These are phyloP conservation scores for Montipora capricornis DNA, from an alignment of 64 coral and sea anemone genomes.

Conservation along the genomic window DNA sequence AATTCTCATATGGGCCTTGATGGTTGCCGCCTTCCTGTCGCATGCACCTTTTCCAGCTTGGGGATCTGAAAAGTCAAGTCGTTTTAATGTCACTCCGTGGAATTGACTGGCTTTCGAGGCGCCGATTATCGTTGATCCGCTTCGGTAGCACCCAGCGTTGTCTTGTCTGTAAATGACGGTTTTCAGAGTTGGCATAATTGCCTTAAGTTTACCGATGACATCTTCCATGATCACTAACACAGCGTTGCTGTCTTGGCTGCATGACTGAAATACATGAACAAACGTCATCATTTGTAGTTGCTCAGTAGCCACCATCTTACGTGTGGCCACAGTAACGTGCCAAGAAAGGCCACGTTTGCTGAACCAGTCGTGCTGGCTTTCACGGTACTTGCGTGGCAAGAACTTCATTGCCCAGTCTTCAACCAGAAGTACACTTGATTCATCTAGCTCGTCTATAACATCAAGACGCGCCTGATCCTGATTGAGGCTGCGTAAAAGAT, in stretches of 20 bases:
- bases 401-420: conserved; percentile 62
- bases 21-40: conserved; percentile 42
- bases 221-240: conserved; percentile 30
- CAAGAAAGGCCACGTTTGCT: conserved; percentile 31
- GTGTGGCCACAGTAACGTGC: conserved; percentile 31
- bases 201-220: conserved; percentile 39
- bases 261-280: conserved; percentile 33
- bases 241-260: conserved; percentile 31
- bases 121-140: conserved; percentile 30
- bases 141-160: conserved; percentile 35
- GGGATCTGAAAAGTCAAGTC: conserved; percentile 58
- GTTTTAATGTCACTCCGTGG: conserved; percentile 43
- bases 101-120: not conserved
- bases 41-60: conserved; percentile 44
- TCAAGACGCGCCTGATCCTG: conserved; percentile 42
- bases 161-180: conserved; percentile 41
- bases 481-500: conserved; percentile 30
- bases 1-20: conserved; percentile 31
- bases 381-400: conserved; percentile 9
- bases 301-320: not conserved
- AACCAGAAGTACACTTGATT: not conserved
- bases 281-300: conserved; percentile 39
- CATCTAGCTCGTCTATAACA: not conserved
- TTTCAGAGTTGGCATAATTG: conserved; percentile 36
- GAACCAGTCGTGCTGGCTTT: conserved; percentile 40